These are phyloP conservation scores for Thermophis baileyi DNA, from an alignment of 2,113 vertebrate genomes.

Conservation along the genomic window DNA sequence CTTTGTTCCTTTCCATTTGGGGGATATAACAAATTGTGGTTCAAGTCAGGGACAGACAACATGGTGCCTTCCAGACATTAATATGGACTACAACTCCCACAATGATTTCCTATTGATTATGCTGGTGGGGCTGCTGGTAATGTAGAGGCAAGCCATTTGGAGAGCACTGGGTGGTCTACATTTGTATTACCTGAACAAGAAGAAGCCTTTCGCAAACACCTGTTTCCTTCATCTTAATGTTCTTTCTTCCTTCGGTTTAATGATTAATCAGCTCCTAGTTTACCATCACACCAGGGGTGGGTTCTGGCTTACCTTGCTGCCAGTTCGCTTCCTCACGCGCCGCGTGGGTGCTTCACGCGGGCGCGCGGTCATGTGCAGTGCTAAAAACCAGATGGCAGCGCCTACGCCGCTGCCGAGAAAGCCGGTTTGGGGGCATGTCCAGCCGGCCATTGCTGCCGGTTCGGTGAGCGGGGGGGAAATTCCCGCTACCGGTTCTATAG, in stretches of 20 bases:
- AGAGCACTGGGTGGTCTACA: not conserved
- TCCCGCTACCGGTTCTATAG: too few relatives aligned
- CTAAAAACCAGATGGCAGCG: too few relatives aligned
- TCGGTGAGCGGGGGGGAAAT: too few relatives aligned
- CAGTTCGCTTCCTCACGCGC: too few relatives aligned
- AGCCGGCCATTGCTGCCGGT: too few relatives aligned
- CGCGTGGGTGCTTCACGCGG: too few relatives aligned
- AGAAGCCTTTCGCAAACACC: not conserved
- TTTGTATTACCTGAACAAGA: too few relatives aligned
- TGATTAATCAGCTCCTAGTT: not conserved
- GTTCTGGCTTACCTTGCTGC: too few relatives aligned
- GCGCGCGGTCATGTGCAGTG: too few relatives aligned
- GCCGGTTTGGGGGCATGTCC: too few relatives aligned
- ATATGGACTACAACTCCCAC: not conserved
- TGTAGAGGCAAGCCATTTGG: not conserved
- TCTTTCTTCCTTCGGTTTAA: not conserved
- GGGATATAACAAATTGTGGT: not conserved
- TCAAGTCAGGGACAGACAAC: not conserved
- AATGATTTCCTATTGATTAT: not conserved
- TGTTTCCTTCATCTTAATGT: not conserved
- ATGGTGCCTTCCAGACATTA: not conserved
- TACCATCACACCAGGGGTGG: not conserved
- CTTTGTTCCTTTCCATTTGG: not conserved
- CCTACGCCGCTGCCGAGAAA: too few relatives aligned
- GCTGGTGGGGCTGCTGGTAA: not conserved